These are phyloP conservation scores for Nothobranchius kuhntae DNA, from an alignment of 2,113 vertebrate species.

Conservation along the genomic window DNA sequence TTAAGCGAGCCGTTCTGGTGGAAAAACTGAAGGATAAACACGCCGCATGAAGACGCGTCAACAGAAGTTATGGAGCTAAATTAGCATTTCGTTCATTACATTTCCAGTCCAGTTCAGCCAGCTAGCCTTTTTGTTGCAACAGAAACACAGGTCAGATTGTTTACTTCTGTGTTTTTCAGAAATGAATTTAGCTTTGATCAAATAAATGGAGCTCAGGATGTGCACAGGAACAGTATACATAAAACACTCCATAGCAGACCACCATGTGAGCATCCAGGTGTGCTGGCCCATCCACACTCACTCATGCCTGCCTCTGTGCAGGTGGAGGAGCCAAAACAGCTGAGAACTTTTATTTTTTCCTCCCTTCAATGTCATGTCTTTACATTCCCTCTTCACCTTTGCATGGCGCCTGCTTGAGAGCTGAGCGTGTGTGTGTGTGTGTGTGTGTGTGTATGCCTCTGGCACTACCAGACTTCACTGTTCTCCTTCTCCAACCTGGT, in stretches of 20 bases:
- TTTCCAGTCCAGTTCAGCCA: background rate
- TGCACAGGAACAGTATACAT: background rate
- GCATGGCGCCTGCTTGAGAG: conserved; percentile 56
- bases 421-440: conserved; percentile 16
- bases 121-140: too few relatives aligned
- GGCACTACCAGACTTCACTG: conserved; percentile 48
- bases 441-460: conserved; percentile 33
- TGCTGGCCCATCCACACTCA: conserved; percentile 5
- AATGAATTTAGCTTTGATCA: background rate
- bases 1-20: background rate
- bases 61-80: conserved; percentile 13
- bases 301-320: conserved; percentile 19
- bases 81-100: background rate
- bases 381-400: conserved; percentile 56
- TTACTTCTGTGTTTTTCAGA: background rate
- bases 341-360: conserved; percentile 26
- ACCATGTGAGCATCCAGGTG: conserved; percentile 22
- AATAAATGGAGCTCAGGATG: background rate
- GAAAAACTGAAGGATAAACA: background rate
- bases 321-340: conserved; percentile 18
- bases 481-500: conserved; percentile 63
- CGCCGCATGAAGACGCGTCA: background rate
- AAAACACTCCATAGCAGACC: background rate
- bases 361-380: conserved; percentile 65
- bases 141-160: background rate